These are phyloP conservation scores for Whitmania pigra DNA, from an alignment of 1,140 invertebrate genomes.

Conservation along the genomic window DNA sequence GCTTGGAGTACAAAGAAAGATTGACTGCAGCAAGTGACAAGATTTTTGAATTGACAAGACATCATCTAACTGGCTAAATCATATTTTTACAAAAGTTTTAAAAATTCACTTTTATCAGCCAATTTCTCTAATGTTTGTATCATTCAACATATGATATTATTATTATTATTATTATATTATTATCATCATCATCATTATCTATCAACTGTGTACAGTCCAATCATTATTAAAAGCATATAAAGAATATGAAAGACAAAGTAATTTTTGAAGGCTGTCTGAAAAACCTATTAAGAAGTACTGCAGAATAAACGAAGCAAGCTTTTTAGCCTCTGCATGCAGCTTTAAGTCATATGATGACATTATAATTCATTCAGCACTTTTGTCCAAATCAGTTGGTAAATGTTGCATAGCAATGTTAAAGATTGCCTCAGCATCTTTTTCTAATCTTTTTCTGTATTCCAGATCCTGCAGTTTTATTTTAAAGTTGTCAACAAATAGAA, in stretches of 20 bases:
- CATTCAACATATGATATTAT: background rate
- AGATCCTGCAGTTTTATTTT: background rate
- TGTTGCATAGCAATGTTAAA: background rate
- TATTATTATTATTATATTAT: no score
- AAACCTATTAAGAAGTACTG: no score
- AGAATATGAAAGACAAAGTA: no score
- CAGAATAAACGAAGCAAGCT: no score
- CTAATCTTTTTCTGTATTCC: background rate
- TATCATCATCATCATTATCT: no score
- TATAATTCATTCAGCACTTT: no score
- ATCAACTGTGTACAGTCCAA: no score
- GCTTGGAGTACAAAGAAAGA: background rate
- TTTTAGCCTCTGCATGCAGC: no score
- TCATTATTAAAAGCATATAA: no score
- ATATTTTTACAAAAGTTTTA: background rate
- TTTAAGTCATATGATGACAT: no score
- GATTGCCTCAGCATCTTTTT: background rate
- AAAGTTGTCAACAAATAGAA: background rate
- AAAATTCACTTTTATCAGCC: background rate
- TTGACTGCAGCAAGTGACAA: background rate
- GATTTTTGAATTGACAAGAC: slow-evolving; percentile 5
- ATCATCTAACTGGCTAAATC: background rate
- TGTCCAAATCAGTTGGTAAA: no score
- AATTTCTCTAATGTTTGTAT: background rate
- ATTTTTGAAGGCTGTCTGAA: no score